Conservation (phyloP, 1,140 invertebrate species). For the Colletes latitarsis region DNA sequence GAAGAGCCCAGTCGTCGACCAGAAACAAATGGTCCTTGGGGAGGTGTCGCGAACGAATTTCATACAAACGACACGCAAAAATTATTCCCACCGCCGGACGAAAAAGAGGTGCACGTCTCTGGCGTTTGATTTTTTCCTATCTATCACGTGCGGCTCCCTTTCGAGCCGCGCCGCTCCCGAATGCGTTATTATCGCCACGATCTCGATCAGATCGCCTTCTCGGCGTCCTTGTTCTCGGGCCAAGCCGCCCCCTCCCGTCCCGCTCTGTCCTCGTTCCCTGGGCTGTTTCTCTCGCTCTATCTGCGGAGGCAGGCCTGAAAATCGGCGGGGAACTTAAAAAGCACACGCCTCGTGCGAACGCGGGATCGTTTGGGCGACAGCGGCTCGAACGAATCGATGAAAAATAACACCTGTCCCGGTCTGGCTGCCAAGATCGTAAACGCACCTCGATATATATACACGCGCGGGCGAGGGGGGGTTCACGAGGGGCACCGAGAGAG, state of each 20-base stretch:
- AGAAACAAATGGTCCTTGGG: background rate
- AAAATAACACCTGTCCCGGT: conserved; percentile 68
- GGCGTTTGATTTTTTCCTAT: conserved; percentile 53
- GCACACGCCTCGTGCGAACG: conserved; percentile 25
- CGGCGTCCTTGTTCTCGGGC: conserved; percentile 40
- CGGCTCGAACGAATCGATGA: conserved; percentile 69
- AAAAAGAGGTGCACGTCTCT: background rate
- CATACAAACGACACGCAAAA: conserved; percentile 31
- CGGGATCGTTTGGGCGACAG: conserved; percentile 24
- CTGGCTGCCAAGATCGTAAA: conserved; percentile 66
- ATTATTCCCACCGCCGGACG: conserved; percentile 32
- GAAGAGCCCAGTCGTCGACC: too few relatives aligned
- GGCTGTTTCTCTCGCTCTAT: conserved; percentile 1
- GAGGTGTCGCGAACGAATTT: background rate
- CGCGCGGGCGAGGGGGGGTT: conserved; percentile 30
- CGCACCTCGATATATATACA: conserved; percentile 59
- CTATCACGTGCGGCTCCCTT: conserved; percentile 44
- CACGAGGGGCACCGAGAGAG: conserved; percentile 6
- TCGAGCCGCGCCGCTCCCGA: conserved; percentile 48
- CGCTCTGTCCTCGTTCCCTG: background rate
- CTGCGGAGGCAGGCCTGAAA: conserved; percentile 31
- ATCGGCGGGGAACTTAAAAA: conserved; percentile 46
- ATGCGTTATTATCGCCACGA: conserved; percentile 56
- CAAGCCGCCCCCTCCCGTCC: background rate
- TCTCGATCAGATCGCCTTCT: conserved; percentile 55